Evolutionary conservation across 2,113 vertebrate species (phyloP).

Genomic region (Ptyas mucosa): DNA sequence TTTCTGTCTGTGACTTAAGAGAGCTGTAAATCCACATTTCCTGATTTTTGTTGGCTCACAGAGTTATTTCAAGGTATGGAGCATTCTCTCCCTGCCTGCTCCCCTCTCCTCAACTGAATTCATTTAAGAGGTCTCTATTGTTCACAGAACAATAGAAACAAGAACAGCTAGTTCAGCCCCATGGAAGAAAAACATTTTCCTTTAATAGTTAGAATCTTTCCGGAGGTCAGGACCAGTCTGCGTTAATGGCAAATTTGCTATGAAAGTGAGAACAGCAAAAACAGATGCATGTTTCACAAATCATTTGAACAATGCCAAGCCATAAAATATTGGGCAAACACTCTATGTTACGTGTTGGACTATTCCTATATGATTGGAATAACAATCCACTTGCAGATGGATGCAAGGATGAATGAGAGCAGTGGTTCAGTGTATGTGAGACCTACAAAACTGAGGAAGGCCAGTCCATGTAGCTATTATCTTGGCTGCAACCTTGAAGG

Average conservation of each 20-base stretch:
- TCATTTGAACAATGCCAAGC: not conserved
- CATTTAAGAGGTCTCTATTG: conserved; percentile 49
- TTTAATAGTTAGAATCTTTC: conserved; percentile 61
- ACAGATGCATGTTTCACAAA: not conserved
- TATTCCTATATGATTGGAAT: not conserved
- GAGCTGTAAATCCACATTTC: conserved; percentile 51
- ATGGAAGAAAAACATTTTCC: conserved; percentile 60
- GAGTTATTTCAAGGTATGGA: conserved; percentile 53
- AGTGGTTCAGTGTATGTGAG: not conserved
- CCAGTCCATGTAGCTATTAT: not conserved
- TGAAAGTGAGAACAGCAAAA: not conserved
- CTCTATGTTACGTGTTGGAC: not conserved
- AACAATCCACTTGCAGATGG: not conserved
- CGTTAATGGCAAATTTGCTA: conserved; percentile 39
- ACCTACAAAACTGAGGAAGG: not conserved
- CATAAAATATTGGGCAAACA: not conserved
- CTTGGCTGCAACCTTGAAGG: not conserved
- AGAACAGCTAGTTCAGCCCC: conserved; percentile 62
- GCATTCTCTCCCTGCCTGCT: not conserved
- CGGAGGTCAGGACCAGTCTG: conserved; percentile 59
- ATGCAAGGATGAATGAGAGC: not conserved
- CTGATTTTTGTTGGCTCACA: conserved; percentile 61
- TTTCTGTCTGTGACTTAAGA: conserved; percentile 46
- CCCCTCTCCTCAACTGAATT: conserved; percentile 37
- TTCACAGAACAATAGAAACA: conserved; percentile 61